phyloP scores from a whole-genome alignment of 92 coral and sea anemone species.

The Blastomussa wellsi region DNA sequence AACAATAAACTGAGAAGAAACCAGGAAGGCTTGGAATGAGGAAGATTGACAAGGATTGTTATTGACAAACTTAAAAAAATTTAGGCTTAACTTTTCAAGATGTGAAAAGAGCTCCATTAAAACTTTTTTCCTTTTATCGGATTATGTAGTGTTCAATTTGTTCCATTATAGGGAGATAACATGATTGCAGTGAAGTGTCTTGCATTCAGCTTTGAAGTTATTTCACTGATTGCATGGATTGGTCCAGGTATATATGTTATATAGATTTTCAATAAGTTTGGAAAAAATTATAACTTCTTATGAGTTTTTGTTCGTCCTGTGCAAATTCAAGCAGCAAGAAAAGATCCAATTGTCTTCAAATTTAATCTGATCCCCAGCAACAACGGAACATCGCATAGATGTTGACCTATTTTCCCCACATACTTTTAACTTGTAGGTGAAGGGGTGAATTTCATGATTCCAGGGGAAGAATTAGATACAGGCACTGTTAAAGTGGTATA shows the following conservation, averaged over 20 bases:
- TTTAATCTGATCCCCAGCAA: background rate
- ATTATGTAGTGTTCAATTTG: background rate
- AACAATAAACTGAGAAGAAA: no score
- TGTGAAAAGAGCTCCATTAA: no score
- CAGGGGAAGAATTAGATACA: slow-evolving; percentile 14
- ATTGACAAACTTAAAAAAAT: no score
- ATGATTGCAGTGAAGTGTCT: background rate
- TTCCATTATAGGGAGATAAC: background rate
- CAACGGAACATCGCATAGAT: background rate
- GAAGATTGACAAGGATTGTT: no score
- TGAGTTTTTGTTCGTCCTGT: background rate
- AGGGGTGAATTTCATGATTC: background rate
- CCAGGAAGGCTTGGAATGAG: no score
- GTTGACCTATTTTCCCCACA: background rate
- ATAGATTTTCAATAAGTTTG: background rate
- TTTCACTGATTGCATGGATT: background rate
- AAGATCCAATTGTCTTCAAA: background rate
- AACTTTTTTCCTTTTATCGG: background rate
- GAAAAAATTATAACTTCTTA: background rate
- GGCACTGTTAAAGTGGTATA: slow-evolving; percentile 5
- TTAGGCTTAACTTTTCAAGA: no score
- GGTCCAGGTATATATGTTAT: background rate
- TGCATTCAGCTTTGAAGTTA: background rate
- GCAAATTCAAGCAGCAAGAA: background rate
- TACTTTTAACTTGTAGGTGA: background rate